Evolutionary conservation across 2,113 vertebrate species (phyloP), one percentile per base, ranked within the genome.

Genomic region (Microcebus ravelobensis): DNA sequence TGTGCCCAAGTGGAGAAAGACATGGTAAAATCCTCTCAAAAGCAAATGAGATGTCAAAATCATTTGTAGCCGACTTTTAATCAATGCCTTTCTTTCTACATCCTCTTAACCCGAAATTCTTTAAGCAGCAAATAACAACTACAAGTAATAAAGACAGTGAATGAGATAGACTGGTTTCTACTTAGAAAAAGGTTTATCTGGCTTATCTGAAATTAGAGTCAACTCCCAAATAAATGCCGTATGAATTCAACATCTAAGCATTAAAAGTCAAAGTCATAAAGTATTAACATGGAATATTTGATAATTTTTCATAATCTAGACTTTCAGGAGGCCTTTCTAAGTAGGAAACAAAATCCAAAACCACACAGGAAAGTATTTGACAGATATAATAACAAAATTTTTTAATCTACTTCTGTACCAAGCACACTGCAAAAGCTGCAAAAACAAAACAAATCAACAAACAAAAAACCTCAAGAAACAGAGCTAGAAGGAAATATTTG

Each of bases 331-430:
- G 42, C n/a, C 25, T 45, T 95, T 80, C 39, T 59, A 93, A 81
- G 57, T 85, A 61, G 90, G 82, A 91, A 93, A 84, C 39, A 91
- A 67, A 84, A 74, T 91, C 57, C 18, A 68, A 42, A 50, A 85
- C 25, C 9, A 29, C 42, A 80, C 20, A 82, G 8, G 71, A 80
- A 97, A 80, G 88, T 89, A 76, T 85, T 20, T 61, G n/a, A 52
- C n/a, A 88, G 7, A 68, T 57, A 59, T 23, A 15, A 55, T 73
- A 31, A 82, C 25, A 71, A 42, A 83, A 79, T 55, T 63, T 94
- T 92, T 34, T 7, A 67, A 90, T 65, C 70, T 86, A n/a, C 1
- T 36, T 59, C 42, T 92, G 25, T 65, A 81, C 27, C n/a, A 68
- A 52, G 86, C 59, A 42, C 27, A 86, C 12, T 59, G 17, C 52